A percentile compares a stretch with the other conserved stretches of the same genome.
phyloP scores from a whole-genome alignment of 2,888 invertebrate genomes.

The Amblyteles armatorius region DNA sequence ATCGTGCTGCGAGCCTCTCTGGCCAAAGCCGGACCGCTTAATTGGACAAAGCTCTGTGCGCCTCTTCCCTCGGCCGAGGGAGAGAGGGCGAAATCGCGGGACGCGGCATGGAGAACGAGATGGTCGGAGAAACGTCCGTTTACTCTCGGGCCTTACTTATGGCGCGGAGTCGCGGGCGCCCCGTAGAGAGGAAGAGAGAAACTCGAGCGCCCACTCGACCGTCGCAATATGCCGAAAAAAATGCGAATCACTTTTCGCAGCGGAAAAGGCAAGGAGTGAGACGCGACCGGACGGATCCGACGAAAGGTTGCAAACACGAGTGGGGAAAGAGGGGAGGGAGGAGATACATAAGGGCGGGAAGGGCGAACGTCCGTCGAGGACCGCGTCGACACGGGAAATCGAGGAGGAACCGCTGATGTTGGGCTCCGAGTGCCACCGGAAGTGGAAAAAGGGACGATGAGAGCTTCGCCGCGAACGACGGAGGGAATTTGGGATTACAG shows the following conservation, averaged over 20 bases:
- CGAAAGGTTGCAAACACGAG: conserved; percentile 51
- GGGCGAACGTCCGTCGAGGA: conserved; percentile 57
- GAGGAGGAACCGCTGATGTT: conserved; percentile 49
- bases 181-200: conserved; percentile 6
- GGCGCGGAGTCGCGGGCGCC: conserved; percentile 25
- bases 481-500: conserved; percentile 16
- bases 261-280: conserved; percentile 45
- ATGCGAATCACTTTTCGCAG: conserved; percentile 79
- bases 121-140: conserved; percentile 9
- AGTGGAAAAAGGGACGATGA: conserved; percentile 34
- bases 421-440: conserved; percentile 31
- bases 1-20: conserved; percentile 71
- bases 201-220: conserved; percentile 74
- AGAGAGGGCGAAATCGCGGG: conserved; percentile 52
- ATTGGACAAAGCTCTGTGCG: conserved; percentile 83
- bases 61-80: conserved; percentile 45
- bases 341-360: conserved; percentile 50
- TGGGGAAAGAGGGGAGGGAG: conserved; percentile 55
- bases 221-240: conserved; percentile 82
- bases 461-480: conserved; percentile 36
- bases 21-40: conserved; percentile 82
- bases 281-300: conserved; percentile 24
- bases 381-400: conserved; percentile 51
- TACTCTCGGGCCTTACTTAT: conserved; percentile 50
- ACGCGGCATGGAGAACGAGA: neutral